phyloP scores from a whole-genome alignment of 2,797 vertebrate genomes.

The Sebastes kiyomatsui region DNA sequence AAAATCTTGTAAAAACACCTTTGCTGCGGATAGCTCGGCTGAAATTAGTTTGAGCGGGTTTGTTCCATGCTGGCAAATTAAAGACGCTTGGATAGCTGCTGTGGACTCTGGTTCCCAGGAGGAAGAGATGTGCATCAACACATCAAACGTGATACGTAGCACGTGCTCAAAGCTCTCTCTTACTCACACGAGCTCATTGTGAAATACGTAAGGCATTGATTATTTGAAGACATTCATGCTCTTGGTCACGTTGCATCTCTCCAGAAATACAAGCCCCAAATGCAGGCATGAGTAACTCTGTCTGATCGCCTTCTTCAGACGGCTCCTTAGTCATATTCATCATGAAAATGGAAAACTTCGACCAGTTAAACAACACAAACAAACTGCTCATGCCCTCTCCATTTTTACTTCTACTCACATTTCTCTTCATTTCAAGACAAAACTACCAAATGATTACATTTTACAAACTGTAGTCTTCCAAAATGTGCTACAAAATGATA shows the following conservation, averaged over 20 bases:
- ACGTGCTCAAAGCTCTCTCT: not conserved
- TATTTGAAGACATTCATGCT: conserved; percentile 27
- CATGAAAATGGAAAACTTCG: not conserved
- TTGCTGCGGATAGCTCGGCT: not conserved
- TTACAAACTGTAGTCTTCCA: not conserved
- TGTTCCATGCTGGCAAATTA: conserved; percentile 42
- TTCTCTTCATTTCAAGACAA: not conserved
- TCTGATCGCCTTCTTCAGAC: conserved; percentile 2
- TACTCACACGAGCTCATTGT: conserved; percentile 14
- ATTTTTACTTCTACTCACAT: not conserved
- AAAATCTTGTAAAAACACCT: conserved; percentile 29
- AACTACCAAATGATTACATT: not conserved
- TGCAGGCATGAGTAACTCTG: not conserved
- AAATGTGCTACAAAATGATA: not conserved
- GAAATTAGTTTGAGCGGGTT: conserved; percentile 31
- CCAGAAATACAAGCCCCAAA: conserved; percentile 37
- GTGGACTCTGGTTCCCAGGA: conserved; percentile 10
- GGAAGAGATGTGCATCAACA: not conserved
- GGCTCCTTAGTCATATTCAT: not conserved
- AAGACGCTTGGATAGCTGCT: conserved; percentile 13
- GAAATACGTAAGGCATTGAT: conserved; percentile 23
- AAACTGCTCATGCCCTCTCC: not conserved
- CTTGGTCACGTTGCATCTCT: conserved; percentile 15
- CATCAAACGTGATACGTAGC: conserved; percentile 20
- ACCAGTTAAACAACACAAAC: not conserved